phyloP scores from a whole-genome alignment of 2,888 invertebrate species.

The Caenorhabditis afra region DNA sequence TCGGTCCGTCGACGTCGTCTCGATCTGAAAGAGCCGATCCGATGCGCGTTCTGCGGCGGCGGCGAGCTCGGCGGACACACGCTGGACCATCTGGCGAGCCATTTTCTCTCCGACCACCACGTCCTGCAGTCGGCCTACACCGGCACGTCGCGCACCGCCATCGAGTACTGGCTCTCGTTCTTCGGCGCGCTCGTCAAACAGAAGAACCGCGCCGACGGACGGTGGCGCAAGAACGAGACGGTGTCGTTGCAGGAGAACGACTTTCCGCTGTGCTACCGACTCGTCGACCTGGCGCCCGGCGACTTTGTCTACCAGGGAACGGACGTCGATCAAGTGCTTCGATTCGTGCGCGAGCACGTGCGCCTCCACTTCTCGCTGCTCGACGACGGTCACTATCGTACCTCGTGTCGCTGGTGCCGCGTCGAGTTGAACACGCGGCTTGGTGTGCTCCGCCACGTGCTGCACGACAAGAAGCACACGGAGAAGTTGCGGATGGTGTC shows the following conservation, averaged over 20 bases:
- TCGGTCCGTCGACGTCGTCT: slow-evolving; percentile 7
- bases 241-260: slow-evolving; percentile 23
- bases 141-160: slow-evolving; percentile 4
- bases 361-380: neutral
- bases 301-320: slow-evolving; percentile 16
- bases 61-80: slow-evolving; percentile 11
- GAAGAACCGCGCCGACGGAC: neutral
- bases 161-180: slow-evolving; percentile 31
- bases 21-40: slow-evolving; percentile 4
- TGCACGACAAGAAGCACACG: slow-evolving; percentile 27
- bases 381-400: slow-evolving; percentile 4
- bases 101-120: slow-evolving; percentile 17
- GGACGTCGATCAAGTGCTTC: slow-evolving; percentile 9
- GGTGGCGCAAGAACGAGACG: neutral
- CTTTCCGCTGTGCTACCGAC: slow-evolving; percentile 26
- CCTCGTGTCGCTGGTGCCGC: slow-evolving; percentile 28
- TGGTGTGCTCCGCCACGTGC: slow-evolving; percentile 23
- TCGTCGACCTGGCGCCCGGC: neutral
- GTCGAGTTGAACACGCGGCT: neutral
- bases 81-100: slow-evolving; percentile 1
- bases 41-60: slow-evolving; percentile 14
- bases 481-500: neutral
- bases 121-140: neutral
- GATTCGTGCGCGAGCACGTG: neutral
- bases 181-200: neutral